Conservation (phyloP, 2,888 invertebrate genomes). For the Apoda limacodes region DNA sequence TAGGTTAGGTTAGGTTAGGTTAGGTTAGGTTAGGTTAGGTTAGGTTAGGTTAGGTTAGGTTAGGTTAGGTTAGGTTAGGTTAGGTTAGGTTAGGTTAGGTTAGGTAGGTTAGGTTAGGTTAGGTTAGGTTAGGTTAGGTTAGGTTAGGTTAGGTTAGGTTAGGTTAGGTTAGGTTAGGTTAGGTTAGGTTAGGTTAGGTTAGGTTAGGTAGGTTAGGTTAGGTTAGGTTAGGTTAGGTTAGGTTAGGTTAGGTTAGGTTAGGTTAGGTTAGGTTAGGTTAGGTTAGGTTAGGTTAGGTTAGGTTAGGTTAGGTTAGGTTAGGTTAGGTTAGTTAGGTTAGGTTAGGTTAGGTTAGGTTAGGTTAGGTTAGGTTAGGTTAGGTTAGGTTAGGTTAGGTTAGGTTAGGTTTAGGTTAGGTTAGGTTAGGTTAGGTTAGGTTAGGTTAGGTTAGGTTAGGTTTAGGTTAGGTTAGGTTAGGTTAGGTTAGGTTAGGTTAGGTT, state of each 20-base stretch:
- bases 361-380: conserved; percentile 22
- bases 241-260: conserved; percentile 16
- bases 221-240: conserved; percentile 17
- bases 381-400: conserved; percentile 20
- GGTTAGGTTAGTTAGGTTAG: conserved; percentile 17
- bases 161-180: conserved; percentile 17
- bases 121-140: conserved; percentile 14
- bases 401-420: conserved; percentile 20
- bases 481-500: conserved; percentile 18
- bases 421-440: conserved; percentile 20
- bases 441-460: conserved; percentile 16
- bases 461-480: conserved; percentile 19
- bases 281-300: conserved; percentile 19
- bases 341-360: conserved; percentile 22
- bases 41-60: conserved; percentile 10
- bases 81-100: conserved; percentile 7
- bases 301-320: conserved; percentile 20
- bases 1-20: conserved; percentile 18
- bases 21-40: conserved; percentile 15
- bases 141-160: conserved; percentile 17
- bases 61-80: conserved; percentile 5
- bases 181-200: conserved; percentile 16
- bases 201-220: conserved; percentile 16
- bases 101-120: conserved; percentile 6
- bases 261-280: conserved; percentile 14